A percentile compares a stretch with the other conserved stretches of the same genome.
These are phyloP conservation scores for Brachionichthys hirsutus DNA, from an alignment of 2,113 vertebrate species.

Conservation along the genomic window DNA sequence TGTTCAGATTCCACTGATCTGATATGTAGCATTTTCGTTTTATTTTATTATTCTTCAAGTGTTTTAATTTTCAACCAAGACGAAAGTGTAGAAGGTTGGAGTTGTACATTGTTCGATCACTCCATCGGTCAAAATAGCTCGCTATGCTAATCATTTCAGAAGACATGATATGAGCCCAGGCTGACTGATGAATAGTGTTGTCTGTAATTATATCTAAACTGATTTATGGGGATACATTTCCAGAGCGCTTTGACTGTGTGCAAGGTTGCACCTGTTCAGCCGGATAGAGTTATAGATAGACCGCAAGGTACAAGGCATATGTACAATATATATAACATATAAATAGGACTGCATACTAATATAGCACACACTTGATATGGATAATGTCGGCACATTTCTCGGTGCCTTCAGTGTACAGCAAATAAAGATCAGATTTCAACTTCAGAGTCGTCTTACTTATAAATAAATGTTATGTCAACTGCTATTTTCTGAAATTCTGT, in stretches of 20 bases:
- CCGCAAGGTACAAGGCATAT: slow-evolving; percentile 53
- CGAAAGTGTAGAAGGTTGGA: slow-evolving; percentile 40
- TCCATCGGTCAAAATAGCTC: slow-evolving; percentile 63
- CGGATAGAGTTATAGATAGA: slow-evolving; percentile 65
- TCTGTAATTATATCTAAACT: slow-evolving; percentile 75
- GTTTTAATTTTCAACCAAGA: slow-evolving; percentile 11
- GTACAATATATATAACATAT: slow-evolving; percentile 34
- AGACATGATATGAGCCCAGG: slow-evolving; percentile 46
- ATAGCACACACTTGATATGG: neutral
- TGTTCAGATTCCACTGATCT: no score
- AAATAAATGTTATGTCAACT: neutral
- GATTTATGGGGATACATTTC: slow-evolving; percentile 69
- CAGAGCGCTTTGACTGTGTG: slow-evolving; percentile 42
- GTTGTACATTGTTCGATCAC: slow-evolving; percentile 34
- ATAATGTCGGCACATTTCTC: neutral
- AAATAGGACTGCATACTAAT: slow-evolving; percentile 43
- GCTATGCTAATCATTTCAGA: slow-evolving; percentile 70
- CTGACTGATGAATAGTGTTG: slow-evolving; percentile 67
- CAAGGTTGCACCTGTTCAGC: slow-evolving; percentile 67
- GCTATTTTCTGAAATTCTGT: no score
- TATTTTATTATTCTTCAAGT: no score
- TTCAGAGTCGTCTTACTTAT: neutral
- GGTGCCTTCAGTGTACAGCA: no score
- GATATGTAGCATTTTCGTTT: no score
- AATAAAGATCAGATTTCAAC: neutral